Conservation (phyloP, 2,797 vertebrate genomes). For the Furcifer pardalis region DNA sequence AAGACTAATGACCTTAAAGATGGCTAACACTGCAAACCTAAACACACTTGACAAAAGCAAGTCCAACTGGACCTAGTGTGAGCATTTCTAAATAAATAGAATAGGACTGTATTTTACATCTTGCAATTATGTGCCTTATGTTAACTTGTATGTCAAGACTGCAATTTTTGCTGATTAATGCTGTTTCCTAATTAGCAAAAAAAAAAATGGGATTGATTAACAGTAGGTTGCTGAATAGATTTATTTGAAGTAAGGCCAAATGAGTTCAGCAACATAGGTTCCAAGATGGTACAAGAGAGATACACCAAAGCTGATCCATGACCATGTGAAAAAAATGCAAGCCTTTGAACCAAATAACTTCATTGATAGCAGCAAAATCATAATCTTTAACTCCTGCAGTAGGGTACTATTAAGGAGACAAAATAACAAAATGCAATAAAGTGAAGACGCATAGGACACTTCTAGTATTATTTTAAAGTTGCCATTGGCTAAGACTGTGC, state of each 20-base stretch:
- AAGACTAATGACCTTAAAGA: neutral
- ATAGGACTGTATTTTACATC: neutral
- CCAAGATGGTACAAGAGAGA: neutral
- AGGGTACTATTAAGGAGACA: slow-evolving; percentile 37
- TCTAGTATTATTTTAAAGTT: slow-evolving; percentile 27
- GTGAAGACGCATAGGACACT: neutral
- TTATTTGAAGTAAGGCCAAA: neutral
- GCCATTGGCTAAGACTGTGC: slow-evolving; percentile 34
- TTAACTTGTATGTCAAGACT: slow-evolving; percentile 8
- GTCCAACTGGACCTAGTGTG: neutral
- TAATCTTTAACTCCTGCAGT: slow-evolving; percentile 43
- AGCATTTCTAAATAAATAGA: neutral
- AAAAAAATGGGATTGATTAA: slow-evolving; percentile 36
- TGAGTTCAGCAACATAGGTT: neutral
- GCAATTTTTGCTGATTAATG: slow-evolving; percentile 46
- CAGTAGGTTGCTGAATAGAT: slow-evolving; percentile 5
- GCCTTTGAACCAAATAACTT: slow-evolving; percentile 46
- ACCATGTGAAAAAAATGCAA: slow-evolving; percentile 44
- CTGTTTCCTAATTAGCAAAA: slow-evolving; percentile 41
- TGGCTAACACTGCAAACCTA: neutral
- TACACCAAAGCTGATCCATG: slow-evolving; percentile 35
- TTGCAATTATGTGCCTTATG: neutral
- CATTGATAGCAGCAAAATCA: slow-evolving; percentile 37
- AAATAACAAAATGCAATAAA: neutral
- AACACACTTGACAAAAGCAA: slow-evolving; percentile 11